Percentiles rank a stretch among this genome's conserved stretches.
phyloP scores from a whole-genome alignment of 2,113 vertebrate species.

The Machaerirhynchus nigripectus region DNA sequence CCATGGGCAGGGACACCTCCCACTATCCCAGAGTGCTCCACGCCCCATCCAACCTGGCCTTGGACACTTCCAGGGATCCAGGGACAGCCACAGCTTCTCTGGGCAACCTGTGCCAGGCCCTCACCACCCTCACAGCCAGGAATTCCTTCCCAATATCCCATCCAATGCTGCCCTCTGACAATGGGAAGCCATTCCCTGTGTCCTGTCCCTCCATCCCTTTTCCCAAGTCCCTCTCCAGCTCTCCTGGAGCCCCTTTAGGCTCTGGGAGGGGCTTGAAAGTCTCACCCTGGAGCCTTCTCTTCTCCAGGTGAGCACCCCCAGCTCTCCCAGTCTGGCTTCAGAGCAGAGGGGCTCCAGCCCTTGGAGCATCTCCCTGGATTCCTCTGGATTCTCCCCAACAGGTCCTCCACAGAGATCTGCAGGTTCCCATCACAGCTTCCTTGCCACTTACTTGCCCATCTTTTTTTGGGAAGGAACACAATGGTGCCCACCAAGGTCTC shows the following conservation, averaged over 20 bases:
- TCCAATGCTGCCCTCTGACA: accelerated
- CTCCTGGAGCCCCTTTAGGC: background rate
- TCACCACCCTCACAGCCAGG: accelerated
- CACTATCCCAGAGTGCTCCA: accelerated
- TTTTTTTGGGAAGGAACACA: background rate
- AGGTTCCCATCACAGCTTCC: background rate
- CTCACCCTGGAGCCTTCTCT: background rate
- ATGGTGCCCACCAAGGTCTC: background rate
- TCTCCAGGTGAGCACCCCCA: background rate
- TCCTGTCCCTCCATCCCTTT: background rate
- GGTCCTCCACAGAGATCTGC: background rate
- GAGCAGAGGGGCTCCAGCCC: background rate
- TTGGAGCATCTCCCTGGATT: accelerated
- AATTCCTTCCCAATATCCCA: background rate
- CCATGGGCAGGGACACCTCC: background rate
- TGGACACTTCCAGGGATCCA: background rate
- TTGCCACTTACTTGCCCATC: background rate
- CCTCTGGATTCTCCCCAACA: background rate
- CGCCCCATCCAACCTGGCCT: accelerated
- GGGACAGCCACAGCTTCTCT: background rate
- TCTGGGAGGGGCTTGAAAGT: accelerated
- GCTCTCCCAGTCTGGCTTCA: background rate
- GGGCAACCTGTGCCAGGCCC: accelerated
- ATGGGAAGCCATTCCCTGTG: background rate
- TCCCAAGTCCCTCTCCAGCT: background rate